A percentile compares a stretch with the other conserved stretches of the same genome.
Conservation (phyloP, 2,797 vertebrate genomes). For the Stomatorhinus walkeri region DNA sequence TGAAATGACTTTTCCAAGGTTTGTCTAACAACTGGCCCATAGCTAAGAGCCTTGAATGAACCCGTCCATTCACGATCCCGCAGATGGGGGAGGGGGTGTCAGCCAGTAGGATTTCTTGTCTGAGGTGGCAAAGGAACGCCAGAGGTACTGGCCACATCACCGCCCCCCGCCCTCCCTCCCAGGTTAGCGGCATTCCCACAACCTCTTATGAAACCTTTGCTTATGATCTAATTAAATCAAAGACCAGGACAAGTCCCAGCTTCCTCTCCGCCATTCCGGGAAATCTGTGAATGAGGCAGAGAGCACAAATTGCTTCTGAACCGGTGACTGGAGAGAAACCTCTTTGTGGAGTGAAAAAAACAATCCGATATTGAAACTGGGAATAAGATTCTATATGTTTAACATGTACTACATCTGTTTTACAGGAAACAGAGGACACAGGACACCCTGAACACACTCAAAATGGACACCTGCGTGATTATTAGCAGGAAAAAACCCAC, state of each 20-base stretch:
- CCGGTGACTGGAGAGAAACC: neutral
- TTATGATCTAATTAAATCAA: neutral
- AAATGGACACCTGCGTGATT: neutral
- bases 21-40: constrained; percentile 9
- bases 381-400: neutral
- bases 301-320: neutral
- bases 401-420: neutral
- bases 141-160: neutral
- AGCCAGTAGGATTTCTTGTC: neutral
- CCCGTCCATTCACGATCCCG: constrained; percentile 6
- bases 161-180: neutral
- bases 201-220: neutral
- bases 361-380: neutral
- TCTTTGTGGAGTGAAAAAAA: neutral
- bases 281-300: neutral
- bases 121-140: neutral
- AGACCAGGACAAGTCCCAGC: neutral
- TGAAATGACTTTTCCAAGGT: constrained; percentile 3
- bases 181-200: neutral
- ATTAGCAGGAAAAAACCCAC: neutral
- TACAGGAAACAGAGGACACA: neutral
- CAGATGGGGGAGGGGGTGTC: neutral
- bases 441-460: neutral
- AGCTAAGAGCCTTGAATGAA: neutral
- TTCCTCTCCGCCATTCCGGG: neutral